Percentiles rank a stretch among this genome's conserved stretches.
Conservation (phyloP, 2,113 vertebrate genomes). For the Petrocephalus zakoni region DNA sequence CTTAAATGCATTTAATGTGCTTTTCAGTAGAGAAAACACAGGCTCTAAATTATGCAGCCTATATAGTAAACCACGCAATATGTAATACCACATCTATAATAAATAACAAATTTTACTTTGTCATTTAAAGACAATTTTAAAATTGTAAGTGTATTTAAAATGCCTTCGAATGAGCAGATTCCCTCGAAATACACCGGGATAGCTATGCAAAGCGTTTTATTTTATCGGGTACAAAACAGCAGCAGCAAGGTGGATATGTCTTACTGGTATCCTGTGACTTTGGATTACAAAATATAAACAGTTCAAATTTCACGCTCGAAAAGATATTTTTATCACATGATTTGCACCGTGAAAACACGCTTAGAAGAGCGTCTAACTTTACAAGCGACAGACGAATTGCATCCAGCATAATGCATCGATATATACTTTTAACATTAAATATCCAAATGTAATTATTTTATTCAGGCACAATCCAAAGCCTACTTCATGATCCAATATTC, state of each 20-base stretch:
- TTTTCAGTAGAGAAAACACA: neutral
- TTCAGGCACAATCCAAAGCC: neutral
- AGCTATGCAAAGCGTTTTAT: neutral
- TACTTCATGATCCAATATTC: constrained; percentile 1
- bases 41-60: neutral
- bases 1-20: neutral
- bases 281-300: neutral
- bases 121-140: neutral
- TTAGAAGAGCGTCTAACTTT: neutral
- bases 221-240: neutral
- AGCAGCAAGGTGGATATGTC: neutral
- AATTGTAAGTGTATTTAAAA: neutral
- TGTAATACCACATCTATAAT: neutral
- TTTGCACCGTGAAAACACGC: neutral
- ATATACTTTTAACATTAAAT: neutral
- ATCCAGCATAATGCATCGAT: neutral
- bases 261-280: neutral
- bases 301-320: neutral
- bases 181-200: neutral
- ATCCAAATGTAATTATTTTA: neutral
- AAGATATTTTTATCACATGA: neutral
- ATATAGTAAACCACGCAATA: neutral
- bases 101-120: neutral
- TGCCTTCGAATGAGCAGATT: neutral
- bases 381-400: neutral